Conservation (phyloP, 2,888 invertebrate genomes). For the Sesia apiformis region DNA sequence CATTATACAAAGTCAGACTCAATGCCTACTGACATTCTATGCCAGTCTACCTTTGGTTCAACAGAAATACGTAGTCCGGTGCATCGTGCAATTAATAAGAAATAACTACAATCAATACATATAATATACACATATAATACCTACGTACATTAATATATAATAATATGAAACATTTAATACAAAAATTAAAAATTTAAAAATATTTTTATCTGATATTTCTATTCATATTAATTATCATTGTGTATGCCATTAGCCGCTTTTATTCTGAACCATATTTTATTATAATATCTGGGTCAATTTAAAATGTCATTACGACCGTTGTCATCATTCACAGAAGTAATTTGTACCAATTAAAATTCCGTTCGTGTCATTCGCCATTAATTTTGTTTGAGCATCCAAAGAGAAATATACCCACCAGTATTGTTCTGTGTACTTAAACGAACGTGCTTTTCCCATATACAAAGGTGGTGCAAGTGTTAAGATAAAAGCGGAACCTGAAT, state of each 20-base stretch:
- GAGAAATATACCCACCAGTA: constrained; percentile 24
- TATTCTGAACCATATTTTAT: background rate
- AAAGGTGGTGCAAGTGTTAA: constrained; percentile 12
- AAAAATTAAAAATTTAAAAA: too few species aligned
- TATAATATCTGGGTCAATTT: background rate
- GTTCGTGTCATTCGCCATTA: constrained; percentile 33
- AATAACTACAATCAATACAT: too few species aligned
- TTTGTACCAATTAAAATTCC: constrained; percentile 51
- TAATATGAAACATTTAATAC: too few species aligned
- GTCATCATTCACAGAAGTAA: constrained; percentile 26
- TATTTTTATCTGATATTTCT: too few species aligned
- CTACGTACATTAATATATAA: too few species aligned
- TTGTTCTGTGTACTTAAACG: constrained; percentile 25
- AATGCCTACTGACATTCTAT: too few species aligned
- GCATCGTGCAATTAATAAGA: too few species aligned
- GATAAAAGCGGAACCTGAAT: background rate
- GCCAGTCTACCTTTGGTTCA: too few species aligned
- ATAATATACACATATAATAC: too few species aligned
- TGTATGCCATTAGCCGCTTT: background rate
- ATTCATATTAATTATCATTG: too few species aligned
- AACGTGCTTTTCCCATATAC: constrained; percentile 7
- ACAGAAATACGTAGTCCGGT: too few species aligned
- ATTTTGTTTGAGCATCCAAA: constrained; percentile 42
- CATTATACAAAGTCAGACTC: too few species aligned
- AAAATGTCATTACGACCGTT: constrained; percentile 1